These are phyloP conservation scores for Enoplosus armatus DNA, from an alignment of 2,797 vertebrate genomes.

Conservation along the genomic window DNA sequence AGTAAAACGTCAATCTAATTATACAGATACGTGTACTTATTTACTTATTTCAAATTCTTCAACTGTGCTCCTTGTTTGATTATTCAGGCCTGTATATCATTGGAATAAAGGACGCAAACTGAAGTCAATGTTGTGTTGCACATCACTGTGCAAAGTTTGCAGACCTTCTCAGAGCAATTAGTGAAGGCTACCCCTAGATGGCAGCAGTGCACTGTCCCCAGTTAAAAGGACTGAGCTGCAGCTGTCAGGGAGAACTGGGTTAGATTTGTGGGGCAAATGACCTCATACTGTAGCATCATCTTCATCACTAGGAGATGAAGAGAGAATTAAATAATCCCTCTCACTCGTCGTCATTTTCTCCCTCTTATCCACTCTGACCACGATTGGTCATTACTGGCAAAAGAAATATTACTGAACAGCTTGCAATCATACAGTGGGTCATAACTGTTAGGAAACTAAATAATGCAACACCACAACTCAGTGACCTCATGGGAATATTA, in stretches of 20 bases:
- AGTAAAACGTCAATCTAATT: background rate
- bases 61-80: background rate
- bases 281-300: constrained; percentile 77
- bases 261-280: constrained; percentile 80
- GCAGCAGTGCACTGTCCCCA: constrained; percentile 35
- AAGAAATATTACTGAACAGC: background rate
- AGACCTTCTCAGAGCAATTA: background rate
- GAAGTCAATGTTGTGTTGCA: background rate
- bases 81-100: too few species aligned
- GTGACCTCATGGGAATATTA: background rate
- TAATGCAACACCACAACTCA: constrained; percentile 19
- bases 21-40: background rate
- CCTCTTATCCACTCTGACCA: background rate
- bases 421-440: background rate
- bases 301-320: constrained; percentile 68
- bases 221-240: background rate
- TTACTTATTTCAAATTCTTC: background rate
- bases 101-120: background rate
- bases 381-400: too few species aligned
- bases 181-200: constrained; percentile 41
- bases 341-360: background rate
- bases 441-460: constrained; percentile 1
- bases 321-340: constrained; percentile 29
- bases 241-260: constrained; percentile 67
- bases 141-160: background rate